Conservation (phyloP, 2,113 vertebrate genomes). For the Australoheros scitulus region DNA sequence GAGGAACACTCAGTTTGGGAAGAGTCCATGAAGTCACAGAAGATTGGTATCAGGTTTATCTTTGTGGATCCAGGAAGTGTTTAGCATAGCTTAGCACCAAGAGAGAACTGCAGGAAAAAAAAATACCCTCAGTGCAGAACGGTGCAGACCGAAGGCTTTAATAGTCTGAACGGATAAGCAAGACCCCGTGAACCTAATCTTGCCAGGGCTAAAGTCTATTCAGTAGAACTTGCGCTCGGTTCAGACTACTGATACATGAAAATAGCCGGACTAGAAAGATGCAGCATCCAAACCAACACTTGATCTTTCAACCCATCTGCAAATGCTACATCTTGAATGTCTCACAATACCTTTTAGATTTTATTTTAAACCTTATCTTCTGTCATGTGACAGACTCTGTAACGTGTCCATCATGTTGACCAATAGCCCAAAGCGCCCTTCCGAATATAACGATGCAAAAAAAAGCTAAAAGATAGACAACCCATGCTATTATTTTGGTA, state of each 20-base stretch:
- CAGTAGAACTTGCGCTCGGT: neutral
- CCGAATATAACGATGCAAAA: neutral
- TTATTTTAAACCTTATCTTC: too few relatives aligned
- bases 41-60: neutral
- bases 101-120: neutral
- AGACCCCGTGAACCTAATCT: neutral
- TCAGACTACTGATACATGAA: neutral
- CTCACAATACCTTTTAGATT: neutral
- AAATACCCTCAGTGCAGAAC: neutral
- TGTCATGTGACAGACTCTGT: neutral
- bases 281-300: too few relatives aligned
- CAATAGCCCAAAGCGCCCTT: neutral
- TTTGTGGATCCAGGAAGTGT: neutral
- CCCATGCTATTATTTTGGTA: neutral
- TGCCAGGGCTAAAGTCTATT: neutral
- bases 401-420: neutral
- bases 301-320: too few relatives aligned
- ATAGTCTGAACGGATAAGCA: neutral
- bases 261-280: neutral
- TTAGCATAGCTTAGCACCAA: constrained; percentile 5
- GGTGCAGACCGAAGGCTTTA: neutral
- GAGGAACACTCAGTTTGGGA: constrained; percentile 29
- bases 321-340: neutral
- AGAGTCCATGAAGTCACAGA: neutral
- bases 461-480: neutral